Evolutionary conservation across 35 echinoderm and acorn worm genomes (phyloP).

Genomic region (Chiridota heheva): DNA sequence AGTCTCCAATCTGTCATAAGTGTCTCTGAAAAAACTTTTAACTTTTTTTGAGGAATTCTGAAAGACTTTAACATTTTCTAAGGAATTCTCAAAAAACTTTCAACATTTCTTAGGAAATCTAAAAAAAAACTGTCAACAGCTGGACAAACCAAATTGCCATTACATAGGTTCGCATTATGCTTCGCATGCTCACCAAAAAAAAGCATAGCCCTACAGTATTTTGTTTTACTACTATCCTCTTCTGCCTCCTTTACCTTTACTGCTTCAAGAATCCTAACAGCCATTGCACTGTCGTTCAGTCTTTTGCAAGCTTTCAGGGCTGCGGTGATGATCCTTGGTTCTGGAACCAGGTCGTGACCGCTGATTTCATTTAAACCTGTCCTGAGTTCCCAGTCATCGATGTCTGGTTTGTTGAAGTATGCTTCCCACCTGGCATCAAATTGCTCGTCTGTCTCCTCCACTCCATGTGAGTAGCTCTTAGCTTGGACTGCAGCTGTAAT

Average conservation of each 20-base stretch:
- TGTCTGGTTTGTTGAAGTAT: conserved; percentile 95
- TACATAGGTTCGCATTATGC: too few species aligned
- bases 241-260: conserved; percentile 69
- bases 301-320: conserved; percentile 87
- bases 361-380: conserved; percentile 90
- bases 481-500: conserved; percentile 57
- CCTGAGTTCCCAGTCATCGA: conserved; percentile 96
- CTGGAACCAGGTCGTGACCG: conserved; percentile 95
- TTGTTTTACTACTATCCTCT: too few species aligned
- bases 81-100: too few species aligned
- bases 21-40: too few species aligned
- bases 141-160: too few species aligned
- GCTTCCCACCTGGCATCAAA: conserved; percentile 98
- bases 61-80: too few species aligned
- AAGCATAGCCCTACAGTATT: too few species aligned
- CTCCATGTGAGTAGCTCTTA: conserved; percentile 66
- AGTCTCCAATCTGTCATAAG: too few species aligned
- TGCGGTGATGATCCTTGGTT: conserved; percentile 86
- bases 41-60: too few species aligned
- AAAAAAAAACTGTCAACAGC: too few species aligned
- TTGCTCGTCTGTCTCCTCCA: conserved; percentile 94
- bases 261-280: conserved; percentile 82
- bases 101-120: too few species aligned
- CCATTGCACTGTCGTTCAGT: conserved; percentile 92
- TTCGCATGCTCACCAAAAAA: too few species aligned